Evolutionary conservation across 2,113 vertebrate genomes (phyloP), one percentile per base, ranked within the genome.

Genomic region (Rafetus swinhoei): DNA sequence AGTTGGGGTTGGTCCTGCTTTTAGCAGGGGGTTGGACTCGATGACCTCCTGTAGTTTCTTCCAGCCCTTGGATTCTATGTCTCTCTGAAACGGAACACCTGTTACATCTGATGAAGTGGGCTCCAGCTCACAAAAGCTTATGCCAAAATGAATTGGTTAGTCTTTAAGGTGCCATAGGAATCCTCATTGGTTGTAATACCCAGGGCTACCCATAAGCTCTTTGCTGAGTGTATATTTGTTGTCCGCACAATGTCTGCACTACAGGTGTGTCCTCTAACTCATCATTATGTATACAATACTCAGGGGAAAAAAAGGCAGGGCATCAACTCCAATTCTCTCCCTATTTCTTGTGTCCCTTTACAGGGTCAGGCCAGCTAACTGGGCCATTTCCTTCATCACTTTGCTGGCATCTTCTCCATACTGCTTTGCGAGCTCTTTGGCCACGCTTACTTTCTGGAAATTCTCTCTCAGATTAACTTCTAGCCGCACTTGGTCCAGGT

Each of bases 381-480:
- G 83, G 57, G 97, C 97, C 52, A 97, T 97, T 92, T 98, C 97
- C 3, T 81, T 97, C 32, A 96, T 74, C 16, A 98, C 59, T 9
- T 91, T 92, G 3, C 86, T 93, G 9, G 97, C 97, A 86, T 86
- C 94, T 72, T 98, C 89, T 83, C 50, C 96, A 45, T 97, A 98
- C 55, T n/a, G 74, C 19, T 95, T n/a, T 0, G 93, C 97, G 84
- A 97, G 77, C 94, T 98, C 93, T 96, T 93, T 97, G 9, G 97
- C 98, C 95, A 97, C 93, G 8, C 13, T 92, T 25, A 96, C 81
- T 93, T 98, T 98, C 86, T 85, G 88, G 9, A 98, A 85, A 93
- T 98, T 98, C 86, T 97, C 97, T 84, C 94, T 90, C 86, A 98
- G 96, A 82, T 98, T 97, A 55, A 89, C 93, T 39, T 76, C 81